Base-by-base conservation (phyloP, 2,888 invertebrate genomes). In the Perithous albicinctus region DNA sequence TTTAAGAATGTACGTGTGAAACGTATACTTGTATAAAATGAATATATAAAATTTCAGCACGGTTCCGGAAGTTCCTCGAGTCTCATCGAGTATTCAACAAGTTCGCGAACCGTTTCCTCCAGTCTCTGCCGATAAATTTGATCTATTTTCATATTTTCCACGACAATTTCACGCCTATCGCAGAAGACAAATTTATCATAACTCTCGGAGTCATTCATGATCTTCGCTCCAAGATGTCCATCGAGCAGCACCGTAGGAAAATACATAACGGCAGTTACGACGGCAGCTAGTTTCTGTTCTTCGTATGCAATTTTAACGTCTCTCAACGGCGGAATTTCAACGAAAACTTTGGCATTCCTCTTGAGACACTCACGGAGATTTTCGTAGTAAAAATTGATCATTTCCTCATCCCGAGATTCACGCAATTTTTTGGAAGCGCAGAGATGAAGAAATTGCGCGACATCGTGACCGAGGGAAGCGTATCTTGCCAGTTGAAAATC, bases 401-500 rank as follows among this genome's bases (percentile, higher is more conserved):
- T 93, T 5, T 88, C 88, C 0, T 88, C 80, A 18, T 95, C 91
- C 86, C 95, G 93, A n/a, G 92, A 86, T 83, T 94, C 92, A n/a
- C 95, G 92, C 74, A 94, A 93, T 66, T 91, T 90, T 1, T 93
- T 90, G 12, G 94, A 93, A 35, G 94, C 91, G 86, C 94, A 95
- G 67, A 95, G 93, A 86, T 94, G 94, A 1, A 96, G 90, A 26
- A 94, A 91, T 29, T 94, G 90, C 89, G 95, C 93, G 1, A 95
- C 92, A 86, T 97, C 96, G 59, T 95, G 93, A 20, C 95, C 94
- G 0, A 96, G 95, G 0, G 96, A 96, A 15, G 94, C 94, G 88
- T 95, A 96, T 29, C 95, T 93, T 0, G 94, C 93, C 66, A 96
- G 93, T 91, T 96, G 96, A 87, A 95, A 96, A 90, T 96, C 96